Conservation (phyloP, 2,797 vertebrate genomes). For the Xiphorhynchus erythropygius region DNA sequence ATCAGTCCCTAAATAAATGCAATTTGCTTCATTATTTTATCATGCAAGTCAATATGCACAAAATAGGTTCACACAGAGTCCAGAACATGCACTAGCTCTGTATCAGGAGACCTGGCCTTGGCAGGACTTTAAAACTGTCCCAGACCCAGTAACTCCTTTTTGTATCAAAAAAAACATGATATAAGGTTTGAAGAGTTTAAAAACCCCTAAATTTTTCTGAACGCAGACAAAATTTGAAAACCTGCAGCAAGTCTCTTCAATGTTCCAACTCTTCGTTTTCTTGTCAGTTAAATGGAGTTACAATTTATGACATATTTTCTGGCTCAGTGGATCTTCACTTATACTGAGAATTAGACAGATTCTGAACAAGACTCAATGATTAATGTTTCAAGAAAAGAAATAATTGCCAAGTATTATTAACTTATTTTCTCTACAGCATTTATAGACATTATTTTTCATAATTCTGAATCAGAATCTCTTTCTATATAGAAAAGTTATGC, state of each 20-base stretch:
- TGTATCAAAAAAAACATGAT: not conserved
- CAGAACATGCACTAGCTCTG: not conserved
- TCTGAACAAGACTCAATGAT: not conserved
- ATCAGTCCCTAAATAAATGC: not conserved
- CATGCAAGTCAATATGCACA: not conserved
- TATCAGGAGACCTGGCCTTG: not conserved
- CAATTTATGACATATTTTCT: constrained; percentile 1
- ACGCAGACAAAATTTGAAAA: not conserved
- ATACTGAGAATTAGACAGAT: not conserved
- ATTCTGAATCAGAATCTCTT: constrained; percentile 19
- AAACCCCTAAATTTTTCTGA: not conserved
- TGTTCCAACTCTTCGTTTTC: not conserved
- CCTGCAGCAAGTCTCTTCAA: not conserved
- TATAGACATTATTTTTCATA: not conserved
- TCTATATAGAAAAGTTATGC: not conserved
- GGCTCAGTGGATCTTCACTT: not conserved
- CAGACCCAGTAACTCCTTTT: not conserved
- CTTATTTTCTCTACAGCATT: constrained; percentile 1
- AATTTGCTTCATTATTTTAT: not conserved
- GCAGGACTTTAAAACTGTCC: not conserved
- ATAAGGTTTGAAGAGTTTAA: not conserved
- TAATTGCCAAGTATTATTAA: constrained; percentile 24
- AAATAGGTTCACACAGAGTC: not conserved
- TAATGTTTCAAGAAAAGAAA: constrained; percentile 19
- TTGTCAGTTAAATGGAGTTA: not conserved